Percentiles rank a stretch among this genome's conserved stretches.
phyloP scores from a whole-genome alignment of 35 echinoderm and acorn worm species.

The Strongylocentrotus purpuratus region DNA sequence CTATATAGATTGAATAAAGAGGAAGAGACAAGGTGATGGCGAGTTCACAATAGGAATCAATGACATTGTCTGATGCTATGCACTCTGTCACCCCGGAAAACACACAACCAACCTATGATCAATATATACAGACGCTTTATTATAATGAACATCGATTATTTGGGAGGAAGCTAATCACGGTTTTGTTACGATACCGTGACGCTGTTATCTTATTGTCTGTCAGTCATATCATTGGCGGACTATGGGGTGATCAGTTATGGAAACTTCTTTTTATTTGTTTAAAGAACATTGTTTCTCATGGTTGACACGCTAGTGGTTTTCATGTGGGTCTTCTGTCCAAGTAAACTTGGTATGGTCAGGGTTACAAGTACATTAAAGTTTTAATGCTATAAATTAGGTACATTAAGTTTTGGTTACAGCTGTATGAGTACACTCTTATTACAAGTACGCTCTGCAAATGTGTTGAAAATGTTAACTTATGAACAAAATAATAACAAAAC shows the following conservation, averaged over 20 bases:
- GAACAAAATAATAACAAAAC: no score
- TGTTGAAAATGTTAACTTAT: no score
- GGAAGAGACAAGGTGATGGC: not conserved
- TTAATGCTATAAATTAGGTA: no score
- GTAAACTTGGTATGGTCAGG: no score
- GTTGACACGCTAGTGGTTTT: not conserved
- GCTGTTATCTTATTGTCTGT: not conserved
- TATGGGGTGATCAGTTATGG: no score
- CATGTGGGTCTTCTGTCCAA: not conserved
- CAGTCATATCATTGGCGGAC: not conserved
- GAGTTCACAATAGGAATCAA: not conserved
- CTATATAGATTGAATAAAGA: not conserved
- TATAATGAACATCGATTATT: not conserved
- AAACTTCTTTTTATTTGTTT: no score
- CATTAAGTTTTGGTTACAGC: no score
- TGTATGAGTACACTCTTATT: no score
- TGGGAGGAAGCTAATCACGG: not conserved
- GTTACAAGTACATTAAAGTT: no score
- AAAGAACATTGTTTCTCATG: not conserved
- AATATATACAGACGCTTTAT: not conserved
- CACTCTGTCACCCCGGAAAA: slow-evolving; percentile 7
- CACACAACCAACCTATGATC: not conserved
- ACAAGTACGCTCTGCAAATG: no score
- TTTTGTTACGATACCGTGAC: not conserved
- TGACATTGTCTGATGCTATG: not conserved